A percentile compares a stretch with the other conserved stretches of the same genome.
phyloP scores from a whole-genome alignment of 2,888 invertebrate genomes.

The Brachycybe producta region DNA sequence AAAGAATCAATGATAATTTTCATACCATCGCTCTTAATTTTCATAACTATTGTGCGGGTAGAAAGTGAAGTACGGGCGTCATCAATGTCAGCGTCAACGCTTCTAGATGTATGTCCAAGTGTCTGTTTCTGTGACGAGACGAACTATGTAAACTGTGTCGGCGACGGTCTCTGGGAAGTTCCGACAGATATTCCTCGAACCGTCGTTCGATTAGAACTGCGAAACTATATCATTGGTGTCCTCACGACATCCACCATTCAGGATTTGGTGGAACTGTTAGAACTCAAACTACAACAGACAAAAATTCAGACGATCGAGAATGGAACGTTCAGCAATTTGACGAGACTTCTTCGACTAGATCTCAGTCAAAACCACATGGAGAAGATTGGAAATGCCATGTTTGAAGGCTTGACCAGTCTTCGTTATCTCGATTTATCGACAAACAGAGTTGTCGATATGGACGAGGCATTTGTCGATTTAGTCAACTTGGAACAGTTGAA shows the following conservation, averaged over 20 bases:
- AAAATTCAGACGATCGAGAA: slow-evolving; percentile 44
- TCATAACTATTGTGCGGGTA: no score
- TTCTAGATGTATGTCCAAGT: slow-evolving; percentile 22
- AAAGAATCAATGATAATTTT: no score
- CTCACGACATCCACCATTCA: slow-evolving; percentile 17
- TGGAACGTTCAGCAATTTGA: slow-evolving; percentile 47
- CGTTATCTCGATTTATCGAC: slow-evolving; percentile 29
- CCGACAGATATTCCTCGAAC: slow-evolving; percentile 23
- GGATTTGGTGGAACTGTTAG: slow-evolving; percentile 21
- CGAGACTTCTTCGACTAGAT: slow-evolving; percentile 51
- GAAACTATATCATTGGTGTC: slow-evolving; percentile 22
- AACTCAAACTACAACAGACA: slow-evolving; percentile 30
- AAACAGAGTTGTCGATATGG: slow-evolving; percentile 28
- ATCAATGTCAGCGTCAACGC: no score
- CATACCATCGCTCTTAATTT: no score
- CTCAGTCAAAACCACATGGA: slow-evolving; percentile 54
- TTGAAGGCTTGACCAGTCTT: slow-evolving; percentile 26
- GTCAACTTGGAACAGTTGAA: slow-evolving; percentile 27
- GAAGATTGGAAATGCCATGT: slow-evolving; percentile 47
- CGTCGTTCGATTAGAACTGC: slow-evolving; percentile 24
- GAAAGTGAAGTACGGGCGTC: no score
- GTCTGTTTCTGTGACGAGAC: slow-evolving; percentile 26
- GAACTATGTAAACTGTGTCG: slow-evolving; percentile 26
- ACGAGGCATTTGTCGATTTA: slow-evolving; percentile 27
- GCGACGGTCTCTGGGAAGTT: slow-evolving; percentile 24